Base-by-base conservation (phyloP, 2,797 vertebrate species). In the Buceros bicornis region DNA sequence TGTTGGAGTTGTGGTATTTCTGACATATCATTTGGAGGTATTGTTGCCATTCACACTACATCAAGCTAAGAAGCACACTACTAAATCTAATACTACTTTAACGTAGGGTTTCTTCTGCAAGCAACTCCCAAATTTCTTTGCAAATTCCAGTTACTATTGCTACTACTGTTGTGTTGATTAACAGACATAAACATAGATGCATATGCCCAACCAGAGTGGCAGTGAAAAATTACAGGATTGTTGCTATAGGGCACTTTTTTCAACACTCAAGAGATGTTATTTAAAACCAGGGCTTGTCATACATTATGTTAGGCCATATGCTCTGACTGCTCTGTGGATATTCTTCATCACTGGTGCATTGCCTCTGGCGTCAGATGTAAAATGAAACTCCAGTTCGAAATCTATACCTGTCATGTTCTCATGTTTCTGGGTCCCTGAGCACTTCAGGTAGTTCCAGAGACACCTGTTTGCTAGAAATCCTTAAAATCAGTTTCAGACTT, bases 241-340 rank as follows among this genome's bases (percentile, higher is more conserved):
- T 48, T 85, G 62, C 35, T 73, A 56, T 26, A 73, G 40, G 88
- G 8, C 35, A 70, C 10, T 58, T 19, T 58, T 64, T 80, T 85
- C 26, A 18, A 14, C 9, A 66, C 51, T 77, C 4, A 2, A 69
- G 64, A 58, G 64, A 67, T 64, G 73, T 79, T 76, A 77, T 60
- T 94, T 87, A 93, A 95, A 96, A 87, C 79, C 56, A 45, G 51
- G n/a, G 25, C 20, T 92, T 81, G 90, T 95, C 65, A 66, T 90
- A 70, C 40, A 73, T 95, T 95, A 81, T 83, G 72, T 94, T 85
- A 80, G 82, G 45, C 84, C 91, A 90, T 91, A 96, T 95, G 89
- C 29, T 96, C 82, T 76, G 61, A 73, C 58, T 95, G 82, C 58
- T 91, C 11, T 76, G 89, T 10, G 45, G 61, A 65, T 47, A 70